Percentiles rank a stretch among this genome's conserved stretches.
phyloP scores from a whole-genome alignment of 2,797 vertebrate species.

The Sebastes miniatus region DNA sequence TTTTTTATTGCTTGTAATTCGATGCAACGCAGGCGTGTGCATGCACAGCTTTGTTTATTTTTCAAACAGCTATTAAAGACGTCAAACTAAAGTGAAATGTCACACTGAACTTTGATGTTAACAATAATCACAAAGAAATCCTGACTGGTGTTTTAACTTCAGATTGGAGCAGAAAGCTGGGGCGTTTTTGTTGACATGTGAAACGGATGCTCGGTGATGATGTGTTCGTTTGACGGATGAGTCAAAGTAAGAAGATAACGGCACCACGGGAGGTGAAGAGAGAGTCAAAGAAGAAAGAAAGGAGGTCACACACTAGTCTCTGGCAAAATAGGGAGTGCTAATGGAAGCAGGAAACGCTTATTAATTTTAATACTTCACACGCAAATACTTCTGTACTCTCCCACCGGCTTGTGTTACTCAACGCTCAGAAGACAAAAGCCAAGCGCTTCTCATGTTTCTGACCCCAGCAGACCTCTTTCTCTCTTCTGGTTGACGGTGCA shows the following conservation, averaged over 20 bases:
- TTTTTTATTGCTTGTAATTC: slow-evolving; percentile 2
- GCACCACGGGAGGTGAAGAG: not conserved
- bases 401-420: slow-evolving; percentile 74
- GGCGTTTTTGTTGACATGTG: not conserved
- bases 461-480: slow-evolving; percentile 56
- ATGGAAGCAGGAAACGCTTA: slow-evolving; percentile 75
- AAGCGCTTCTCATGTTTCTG: slow-evolving; percentile 77
- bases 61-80: not conserved
- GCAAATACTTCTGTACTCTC: slow-evolving; percentile 78
- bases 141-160: not conserved
- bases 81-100: not conserved
- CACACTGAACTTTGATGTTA: not conserved
- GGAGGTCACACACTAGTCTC: not conserved
- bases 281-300: slow-evolving; percentile 1
- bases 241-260: not conserved
- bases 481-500: slow-evolving; percentile 50
- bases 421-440: slow-evolving; percentile 65
- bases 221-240: not conserved
- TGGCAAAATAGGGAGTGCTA: slow-evolving; percentile 51
- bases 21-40: not conserved
- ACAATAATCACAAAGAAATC: not conserved
- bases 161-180: not conserved
- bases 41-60: not conserved
- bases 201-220: not conserved
- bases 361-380: slow-evolving; percentile 81